Evolutionary conservation across 2,797 vertebrate genomes (phyloP).

Genomic region (Danio kyathit): DNA sequence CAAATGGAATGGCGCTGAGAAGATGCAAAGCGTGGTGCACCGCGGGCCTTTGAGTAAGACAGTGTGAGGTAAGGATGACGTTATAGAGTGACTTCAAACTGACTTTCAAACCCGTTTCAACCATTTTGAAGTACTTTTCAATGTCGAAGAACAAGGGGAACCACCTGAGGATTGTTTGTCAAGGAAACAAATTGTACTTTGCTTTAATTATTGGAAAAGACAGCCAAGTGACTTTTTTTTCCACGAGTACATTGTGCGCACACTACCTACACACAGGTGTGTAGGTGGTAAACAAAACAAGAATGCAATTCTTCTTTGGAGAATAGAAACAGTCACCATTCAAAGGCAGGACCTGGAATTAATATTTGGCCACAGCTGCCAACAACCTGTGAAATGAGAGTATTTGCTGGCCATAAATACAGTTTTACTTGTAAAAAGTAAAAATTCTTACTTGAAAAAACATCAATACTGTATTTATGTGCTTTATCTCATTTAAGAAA

Average conservation of each 20-base stretch:
- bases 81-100: conserved; percentile 42
- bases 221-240: conserved; percentile 31
- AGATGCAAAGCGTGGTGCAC: conserved; percentile 42
- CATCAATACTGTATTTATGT: too few species aligned
- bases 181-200: conserved; percentile 32
- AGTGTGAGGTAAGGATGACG: conserved; percentile 48
- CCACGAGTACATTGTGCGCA: background rate
- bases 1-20: conserved; percentile 25
- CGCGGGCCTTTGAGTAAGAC: conserved; percentile 40
- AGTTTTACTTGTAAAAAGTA: too few species aligned
- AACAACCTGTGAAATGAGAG: too few species aligned
- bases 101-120: conserved; percentile 43
- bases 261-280: background rate
- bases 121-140: conserved; percentile 39
- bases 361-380: too few species aligned
- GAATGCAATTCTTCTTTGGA: conserved; percentile 3
- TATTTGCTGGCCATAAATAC: too few species aligned
- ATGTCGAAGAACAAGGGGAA: conserved; percentile 8
- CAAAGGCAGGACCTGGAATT: background rate
- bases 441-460: too few species aligned
- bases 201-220: conserved; percentile 31
- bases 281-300: conserved; percentile 26
- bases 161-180: conserved; percentile 37
- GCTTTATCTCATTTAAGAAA: too few species aligned
- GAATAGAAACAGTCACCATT: conserved; percentile 27